Evolutionary conservation across 2,888 invertebrate species (phyloP).

Genomic region (Sarcophaga carnaria): DNA sequence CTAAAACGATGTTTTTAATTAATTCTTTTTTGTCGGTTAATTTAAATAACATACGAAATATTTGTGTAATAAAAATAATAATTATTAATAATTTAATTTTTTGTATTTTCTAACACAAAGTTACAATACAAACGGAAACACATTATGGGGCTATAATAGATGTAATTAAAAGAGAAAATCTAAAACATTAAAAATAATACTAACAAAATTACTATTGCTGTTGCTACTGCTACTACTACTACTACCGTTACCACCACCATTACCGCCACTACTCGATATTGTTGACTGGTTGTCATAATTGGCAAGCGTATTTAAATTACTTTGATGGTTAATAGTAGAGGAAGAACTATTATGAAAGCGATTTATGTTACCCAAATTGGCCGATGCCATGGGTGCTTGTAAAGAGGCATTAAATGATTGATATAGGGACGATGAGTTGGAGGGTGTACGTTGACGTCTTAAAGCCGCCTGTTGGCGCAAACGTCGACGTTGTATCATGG

Average conservation of each 20-base stretch:
- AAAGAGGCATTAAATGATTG: slow-evolving; percentile 73
- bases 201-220: slow-evolving; percentile 78
- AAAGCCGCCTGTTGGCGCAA: slow-evolving; percentile 71
- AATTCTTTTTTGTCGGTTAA: slow-evolving; percentile 27
- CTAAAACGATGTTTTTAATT: slow-evolving; percentile 55
- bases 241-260: slow-evolving; percentile 28
- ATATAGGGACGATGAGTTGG: slow-evolving; percentile 69
- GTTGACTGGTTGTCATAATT: slow-evolving; percentile 58
- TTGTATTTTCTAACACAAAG: slow-evolving; percentile 33
- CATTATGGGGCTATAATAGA: not conserved
- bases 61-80: slow-evolving; percentile 21
- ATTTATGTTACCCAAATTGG: slow-evolving; percentile 38
- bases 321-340: slow-evolving; percentile 15
- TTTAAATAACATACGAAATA: not conserved
- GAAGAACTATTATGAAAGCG: slow-evolving; percentile 38
- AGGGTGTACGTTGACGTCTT: slow-evolving; percentile 65
- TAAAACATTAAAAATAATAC: slow-evolving; percentile 81
- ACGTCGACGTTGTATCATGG: slow-evolving; percentile 73
- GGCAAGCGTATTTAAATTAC: slow-evolving; percentile 44
- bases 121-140: slow-evolving; percentile 40
- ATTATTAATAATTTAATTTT: not conserved
- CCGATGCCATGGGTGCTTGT: slow-evolving; percentile 64
- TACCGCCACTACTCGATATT: slow-evolving; percentile 36
- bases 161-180: slow-evolving; percentile 79
- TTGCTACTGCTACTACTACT: slow-evolving; percentile 73